Evolutionary conservation across 2,113 vertebrate genomes (phyloP), one percentile per base, ranked within the genome.

Genomic region (Gobiocypris rarus): DNA sequence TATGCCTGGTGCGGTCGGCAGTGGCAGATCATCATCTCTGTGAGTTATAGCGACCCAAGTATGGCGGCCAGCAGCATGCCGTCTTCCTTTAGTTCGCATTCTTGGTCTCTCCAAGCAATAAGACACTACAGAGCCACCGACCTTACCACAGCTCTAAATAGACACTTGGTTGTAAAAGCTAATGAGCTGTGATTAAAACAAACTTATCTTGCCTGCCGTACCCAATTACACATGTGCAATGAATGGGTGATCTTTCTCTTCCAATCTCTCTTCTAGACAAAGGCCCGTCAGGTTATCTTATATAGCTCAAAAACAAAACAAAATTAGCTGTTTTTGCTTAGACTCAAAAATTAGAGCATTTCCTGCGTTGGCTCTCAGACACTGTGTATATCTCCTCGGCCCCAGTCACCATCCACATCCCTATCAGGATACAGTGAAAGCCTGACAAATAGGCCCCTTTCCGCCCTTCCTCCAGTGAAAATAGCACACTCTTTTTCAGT

Each of bases 81-180:
- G 38, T 43, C 11, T 71, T 43, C 69, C n/a, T 5, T 71, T 45
- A 11, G 11, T 71, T 78, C 31, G 59, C 48, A 89, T 89, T 90
- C 92, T 90, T 43, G 90, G 89, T 88, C 85, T 70, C 87, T 92
- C 74, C 50, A 83, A 86, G 78, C 59, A 67, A 69, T 9, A 56
- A 24, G 70, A 63, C 31, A 63, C 43, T 24, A 59, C 4, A 50
- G 67, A 28, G 78, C 9, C 58, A 58, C 70, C 19, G 70, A 34
- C 41, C 73, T 61, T 41, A 75, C 69, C 84, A 26, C 86, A 74
- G 22, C 31, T 45, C 82, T 67, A 81, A 67, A 87, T 83, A 84
- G 38, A 54, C 24, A 48, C 75, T 17, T 61, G 31, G 75, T 59
- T 84, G 17, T 58, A 83, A 86, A 86, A 81, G 34, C 41, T 63